Evolutionary conservation across 2,797 vertebrate genomes (phyloP).

Genomic region (Cossypha heuglini): DNA sequence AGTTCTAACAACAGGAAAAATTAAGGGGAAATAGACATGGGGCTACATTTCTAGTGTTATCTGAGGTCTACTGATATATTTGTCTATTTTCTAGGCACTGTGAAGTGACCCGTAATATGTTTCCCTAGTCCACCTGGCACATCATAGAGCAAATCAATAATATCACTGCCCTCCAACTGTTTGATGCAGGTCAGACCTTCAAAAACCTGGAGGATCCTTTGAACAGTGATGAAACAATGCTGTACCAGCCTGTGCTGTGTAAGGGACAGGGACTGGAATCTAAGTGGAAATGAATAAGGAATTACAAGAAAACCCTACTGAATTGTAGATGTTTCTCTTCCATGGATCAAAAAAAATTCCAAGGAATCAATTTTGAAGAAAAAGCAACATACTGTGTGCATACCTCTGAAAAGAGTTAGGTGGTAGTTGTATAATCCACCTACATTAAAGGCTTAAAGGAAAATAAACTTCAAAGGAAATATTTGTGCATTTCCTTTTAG

Average conservation of each 20-base stretch:
- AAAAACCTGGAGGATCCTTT: background rate
- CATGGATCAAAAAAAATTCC: background rate
- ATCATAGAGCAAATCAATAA: background rate
- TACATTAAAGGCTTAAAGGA: background rate
- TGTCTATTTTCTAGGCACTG: background rate
- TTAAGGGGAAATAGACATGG: background rate
- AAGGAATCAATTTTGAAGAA: slow-evolving; percentile 7
- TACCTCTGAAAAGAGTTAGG: background rate
- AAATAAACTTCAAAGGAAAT: background rate
- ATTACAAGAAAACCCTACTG: background rate
- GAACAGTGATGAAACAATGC: background rate
- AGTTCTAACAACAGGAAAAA: background rate
- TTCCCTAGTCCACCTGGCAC: background rate
- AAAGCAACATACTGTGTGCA: background rate
- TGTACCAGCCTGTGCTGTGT: background rate
- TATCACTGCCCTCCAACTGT: background rate
- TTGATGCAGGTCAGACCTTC: background rate
- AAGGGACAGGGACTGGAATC: background rate
- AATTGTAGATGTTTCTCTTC: background rate
- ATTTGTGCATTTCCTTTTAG: background rate
- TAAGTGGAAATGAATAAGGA: background rate
- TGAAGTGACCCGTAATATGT: background rate
- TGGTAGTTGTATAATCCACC: background rate
- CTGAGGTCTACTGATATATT: background rate
- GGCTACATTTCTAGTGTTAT: background rate